Base-by-base conservation (phyloP, 2,888 invertebrate genomes). In the Ecdyonurus torrentis region DNA sequence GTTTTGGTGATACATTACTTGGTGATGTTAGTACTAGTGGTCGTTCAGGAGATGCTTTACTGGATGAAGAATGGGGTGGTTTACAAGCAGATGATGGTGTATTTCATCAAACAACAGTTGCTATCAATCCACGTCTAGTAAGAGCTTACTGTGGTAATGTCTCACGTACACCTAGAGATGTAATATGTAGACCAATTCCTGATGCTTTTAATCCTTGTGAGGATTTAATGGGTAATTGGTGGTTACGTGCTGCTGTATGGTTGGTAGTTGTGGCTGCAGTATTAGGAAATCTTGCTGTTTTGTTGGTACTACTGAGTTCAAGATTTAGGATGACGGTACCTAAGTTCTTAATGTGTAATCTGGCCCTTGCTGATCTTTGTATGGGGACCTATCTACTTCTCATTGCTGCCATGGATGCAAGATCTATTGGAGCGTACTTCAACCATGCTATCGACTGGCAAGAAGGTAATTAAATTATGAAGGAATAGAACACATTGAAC, bases 361-460 rank as follows among this genome's bases (percentile, higher is more conserved):
- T 86, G 66, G 83, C 84, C 1, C 75, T 81, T 58, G 84, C 84
- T n/a, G 85, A 85, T 72, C 75, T 85, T 64, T 80, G 81, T 69
- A 84, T 85, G 76, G 85, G 83, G 1, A 70, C 82, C 15, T 85
- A 86, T 71, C 74, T 86, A 59, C 77, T 83, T 1, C 69, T 77
- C 37, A 78, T 84, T 65, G 84, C 84, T 1, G 76, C 81, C 18
- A 79, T 82, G 58, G 86, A 86, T 70, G 77, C 81, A 0, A 77
- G 79, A 52, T 83, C 84, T 1, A 76, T 83, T 37, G 83, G 84
- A 7, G 78, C 78, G 61, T 85, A 85, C 71, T 84, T 84, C 72
- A 84, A 83, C 70, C 79, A 81, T 68, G 85, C 85, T 37, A 83
- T 85, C 58, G 79, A 80, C 69, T 86, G 86, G 85, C 85, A 86